These are phyloP conservation scores for Limulus polyphemus DNA, from an alignment of 2,888 invertebrate species.

Conservation along the genomic window DNA sequence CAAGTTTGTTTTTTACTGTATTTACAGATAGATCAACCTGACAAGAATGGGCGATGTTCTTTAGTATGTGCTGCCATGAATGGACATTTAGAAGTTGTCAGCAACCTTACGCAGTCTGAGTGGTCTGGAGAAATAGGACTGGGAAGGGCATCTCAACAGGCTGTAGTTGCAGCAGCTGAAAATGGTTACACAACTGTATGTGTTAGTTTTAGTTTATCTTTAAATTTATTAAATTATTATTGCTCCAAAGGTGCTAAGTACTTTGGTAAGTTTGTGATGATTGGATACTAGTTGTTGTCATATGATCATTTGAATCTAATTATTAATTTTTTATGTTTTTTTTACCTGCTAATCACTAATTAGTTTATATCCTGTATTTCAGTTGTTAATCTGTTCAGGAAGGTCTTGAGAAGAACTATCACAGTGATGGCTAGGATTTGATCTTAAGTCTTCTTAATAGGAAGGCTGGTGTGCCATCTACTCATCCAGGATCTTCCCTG, in stretches of 20 bases:
- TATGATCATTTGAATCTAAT: background rate
- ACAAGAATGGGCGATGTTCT: slow-evolving; percentile 48
- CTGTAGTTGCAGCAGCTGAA: slow-evolving; percentile 72
- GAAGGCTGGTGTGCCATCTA: too few relatives aligned
- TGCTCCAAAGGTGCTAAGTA: background rate
- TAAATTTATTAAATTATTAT: background rate
- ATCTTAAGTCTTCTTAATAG: too few relatives aligned
- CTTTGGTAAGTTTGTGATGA: background rate
- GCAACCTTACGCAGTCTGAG: slow-evolving; percentile 73
- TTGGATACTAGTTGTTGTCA: background rate
- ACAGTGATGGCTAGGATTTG: too few relatives aligned
- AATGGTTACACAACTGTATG: slow-evolving; percentile 62
- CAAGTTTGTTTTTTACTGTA: background rate
- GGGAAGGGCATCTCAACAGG: slow-evolving; percentile 70
- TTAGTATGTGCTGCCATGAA: slow-evolving; percentile 80
- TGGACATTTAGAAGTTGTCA: slow-evolving; percentile 73
- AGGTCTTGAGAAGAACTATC: too few relatives aligned
- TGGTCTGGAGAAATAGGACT: slow-evolving; percentile 49
- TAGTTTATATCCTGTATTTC: too few relatives aligned
- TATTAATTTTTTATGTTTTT: too few relatives aligned
- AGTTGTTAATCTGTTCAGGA: too few relatives aligned
- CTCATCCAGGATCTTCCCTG: too few relatives aligned
- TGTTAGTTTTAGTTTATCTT: slow-evolving; percentile 4
- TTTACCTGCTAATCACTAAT: too few relatives aligned
- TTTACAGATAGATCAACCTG: slow-evolving; percentile 35